Evolutionary conservation across 2,113 vertebrate species (phyloP), one percentile per base, ranked within the genome.

Genomic region (Asarcornis scutulata): DNA sequence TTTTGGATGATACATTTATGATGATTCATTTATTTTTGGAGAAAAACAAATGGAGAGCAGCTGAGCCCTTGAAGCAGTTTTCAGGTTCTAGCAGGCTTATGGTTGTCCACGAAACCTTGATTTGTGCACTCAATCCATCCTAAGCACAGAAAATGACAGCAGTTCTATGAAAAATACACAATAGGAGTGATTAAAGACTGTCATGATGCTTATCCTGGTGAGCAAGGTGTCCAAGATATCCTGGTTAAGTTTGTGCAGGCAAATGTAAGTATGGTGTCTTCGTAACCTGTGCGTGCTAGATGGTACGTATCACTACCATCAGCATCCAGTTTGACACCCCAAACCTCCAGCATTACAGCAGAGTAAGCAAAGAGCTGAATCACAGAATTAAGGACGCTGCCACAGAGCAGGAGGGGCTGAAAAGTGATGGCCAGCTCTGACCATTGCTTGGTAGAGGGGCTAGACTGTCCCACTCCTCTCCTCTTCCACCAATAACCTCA

Each of bases 131-230:
- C 11, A 34, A 2, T 86, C 46, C 20, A 71, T 75, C 23, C 60
- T 60, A 9, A 74, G 20, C 25, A 2, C 59, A 76, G 58, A 66
- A 63, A 83, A 86, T 32, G 8, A 12, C 67, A 88, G 3, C 1
- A 0, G 18, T 69, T 72, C 26, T 60, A 3, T 52, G 82, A 79
- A 77, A 67, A 85, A 18, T 69, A 21, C 4, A 5, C 16, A 40
- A 0, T 21, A 71, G 34, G 62, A 63, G 6, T 72, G 71, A 55
- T 83, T 63, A 75, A 93, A 72, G 11, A 13, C 13, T 63, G 11
- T 53, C 84, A 58, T 0, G 0, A 23, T 62, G 18, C 22, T 77
- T 17, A 64, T 29, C 17, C 9, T 40, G 36, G 36, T 29, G 27
- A 40, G 36, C 62, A 63, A 63, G 26, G 13, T 60, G 18, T 69